Evolutionary conservation across 2,888 invertebrate genomes (phyloP).

Genomic region (Dasypogon diadema): DNA sequence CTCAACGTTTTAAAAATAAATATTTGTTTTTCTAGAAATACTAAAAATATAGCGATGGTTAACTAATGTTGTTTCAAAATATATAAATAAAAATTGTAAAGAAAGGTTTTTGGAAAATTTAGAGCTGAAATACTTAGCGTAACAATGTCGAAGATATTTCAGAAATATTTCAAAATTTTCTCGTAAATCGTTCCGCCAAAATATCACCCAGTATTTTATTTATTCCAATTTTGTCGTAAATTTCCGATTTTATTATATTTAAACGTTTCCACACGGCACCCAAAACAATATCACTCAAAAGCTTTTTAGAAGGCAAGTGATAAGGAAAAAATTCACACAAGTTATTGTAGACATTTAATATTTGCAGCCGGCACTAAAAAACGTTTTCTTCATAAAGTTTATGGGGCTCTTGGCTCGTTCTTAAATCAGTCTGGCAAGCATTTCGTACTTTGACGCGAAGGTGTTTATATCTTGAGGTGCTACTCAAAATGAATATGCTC

Average conservation of each 20-base stretch:
- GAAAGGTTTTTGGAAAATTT: too few relatives aligned
- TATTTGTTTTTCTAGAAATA: too few relatives aligned
- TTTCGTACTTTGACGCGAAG: conserved; percentile 25
- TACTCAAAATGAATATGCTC: background rate
- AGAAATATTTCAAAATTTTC: too few relatives aligned
- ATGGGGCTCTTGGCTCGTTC: background rate
- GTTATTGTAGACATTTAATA: background rate
- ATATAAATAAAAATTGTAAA: too few relatives aligned
- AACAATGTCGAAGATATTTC: too few relatives aligned
- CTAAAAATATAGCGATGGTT: too few relatives aligned
- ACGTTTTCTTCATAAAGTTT: background rate
- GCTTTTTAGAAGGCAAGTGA: background rate
- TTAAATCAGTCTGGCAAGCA: background rate
- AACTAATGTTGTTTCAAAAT: too few relatives aligned
- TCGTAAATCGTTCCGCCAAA: too few relatives aligned
- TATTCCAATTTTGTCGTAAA: too few relatives aligned
- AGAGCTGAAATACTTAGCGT: too few relatives aligned
- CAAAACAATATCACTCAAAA: background rate
- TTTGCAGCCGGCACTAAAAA: background rate
- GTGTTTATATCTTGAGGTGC: conserved; percentile 7
- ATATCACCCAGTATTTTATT: too few relatives aligned
- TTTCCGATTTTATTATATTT: background rate
- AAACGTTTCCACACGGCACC: background rate
- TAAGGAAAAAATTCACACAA: background rate
- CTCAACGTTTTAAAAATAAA: too few relatives aligned